Evolutionary conservation across 2,888 invertebrate species (phyloP), one percentile per base, ranked within the genome.

Genomic region (Atherix ibis): DNA sequence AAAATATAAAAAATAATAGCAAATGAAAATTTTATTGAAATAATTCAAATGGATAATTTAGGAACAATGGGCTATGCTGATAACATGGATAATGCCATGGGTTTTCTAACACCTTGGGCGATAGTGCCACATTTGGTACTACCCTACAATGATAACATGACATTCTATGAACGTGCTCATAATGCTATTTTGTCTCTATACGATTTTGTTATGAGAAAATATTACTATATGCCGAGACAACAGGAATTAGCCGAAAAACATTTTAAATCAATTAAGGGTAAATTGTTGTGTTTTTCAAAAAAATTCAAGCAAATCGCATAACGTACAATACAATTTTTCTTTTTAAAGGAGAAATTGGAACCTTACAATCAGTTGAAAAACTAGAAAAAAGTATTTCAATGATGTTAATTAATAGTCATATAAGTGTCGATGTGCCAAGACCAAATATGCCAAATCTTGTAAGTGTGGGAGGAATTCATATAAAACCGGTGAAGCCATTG

Each of bases 391-490:
- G 60, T 31, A 58, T 67, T 5, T 65, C 67, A 2, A 35, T 70
- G 18, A 56, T 66, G 37, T 42, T 71, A 22, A 53, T 65, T 3
- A 70, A 71, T 45, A 62, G 64, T 8, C 70, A 70, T 50, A 56
- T 62, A 28, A 59, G 60, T 29, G 44, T 67, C n/a, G 58, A 63
- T 31, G 51, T 62, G 4, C 58, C 65, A 0, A 52, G 63, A 19
- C 66, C 69, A 1, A 48, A 55, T 4, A 58, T 58, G 53, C 53
- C 59, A 0, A 56, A 58, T 0, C 44, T 58, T 0, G 41, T 62
- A 6, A 49, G 55, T 43, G 54, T 62, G 31, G 62, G 54, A 4
- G 62, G 62, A 1, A 50, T 56, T 4, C 62, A 60, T 34, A 58
- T 62, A 13, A 45, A 53, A 38, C 48, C 50, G 1, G 48, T 48